Percentiles rank a stretch among this genome's conserved stretches.
These are phyloP conservation scores for Drosophila melanica DNA, from an alignment of 1,140 invertebrate genomes.

Conservation along the genomic window DNA sequence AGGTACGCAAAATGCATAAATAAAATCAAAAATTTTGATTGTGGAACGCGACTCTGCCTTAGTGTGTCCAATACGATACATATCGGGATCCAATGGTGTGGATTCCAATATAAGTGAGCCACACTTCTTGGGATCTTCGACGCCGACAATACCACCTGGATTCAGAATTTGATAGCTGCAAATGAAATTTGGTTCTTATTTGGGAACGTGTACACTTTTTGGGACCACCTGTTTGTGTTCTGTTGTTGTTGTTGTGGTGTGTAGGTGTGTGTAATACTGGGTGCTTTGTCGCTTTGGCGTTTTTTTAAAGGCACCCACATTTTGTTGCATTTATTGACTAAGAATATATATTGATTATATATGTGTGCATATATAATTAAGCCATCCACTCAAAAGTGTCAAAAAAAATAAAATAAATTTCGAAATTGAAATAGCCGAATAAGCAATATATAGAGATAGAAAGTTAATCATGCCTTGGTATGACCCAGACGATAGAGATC, in stretches of 20 bases:
- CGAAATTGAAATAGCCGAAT: conserved; percentile 51
- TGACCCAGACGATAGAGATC: conserved; percentile 95
- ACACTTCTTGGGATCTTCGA: conserved; percentile 92
- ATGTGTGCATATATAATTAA: conserved; percentile 33
- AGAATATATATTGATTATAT: conserved; percentile 10
- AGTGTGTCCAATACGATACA: conserved; percentile 98
- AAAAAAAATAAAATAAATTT: conserved; percentile 61
- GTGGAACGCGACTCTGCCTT: conserved; percentile 90
- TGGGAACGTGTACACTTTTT: conserved; percentile 18
- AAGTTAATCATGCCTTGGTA: conserved; percentile 90
- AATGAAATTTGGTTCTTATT: conserved; percentile 32
- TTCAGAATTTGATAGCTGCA: conserved; percentile 99
- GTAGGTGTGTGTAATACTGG: conserved; percentile 28
- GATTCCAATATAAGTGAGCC: conserved; percentile 92
- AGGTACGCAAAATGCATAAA: conserved; percentile 41
- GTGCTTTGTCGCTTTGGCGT: conserved; percentile 54
- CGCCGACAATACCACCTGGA: conserved; percentile 94
- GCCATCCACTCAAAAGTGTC: conserved; percentile 66
- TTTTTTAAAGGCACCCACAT: conserved; percentile 55
- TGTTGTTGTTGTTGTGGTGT: conserved; percentile 21
- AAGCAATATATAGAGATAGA: conserved; percentile 26
- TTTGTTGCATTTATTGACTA: conserved; percentile 68
- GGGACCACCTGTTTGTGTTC: conserved; percentile 19
- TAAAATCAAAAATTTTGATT: conserved; percentile 34
- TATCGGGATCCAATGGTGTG: conserved; percentile 93